These are phyloP conservation scores for Gymnothorax reevesii DNA, from an alignment of 2,797 vertebrate species.

Conservation along the genomic window DNA sequence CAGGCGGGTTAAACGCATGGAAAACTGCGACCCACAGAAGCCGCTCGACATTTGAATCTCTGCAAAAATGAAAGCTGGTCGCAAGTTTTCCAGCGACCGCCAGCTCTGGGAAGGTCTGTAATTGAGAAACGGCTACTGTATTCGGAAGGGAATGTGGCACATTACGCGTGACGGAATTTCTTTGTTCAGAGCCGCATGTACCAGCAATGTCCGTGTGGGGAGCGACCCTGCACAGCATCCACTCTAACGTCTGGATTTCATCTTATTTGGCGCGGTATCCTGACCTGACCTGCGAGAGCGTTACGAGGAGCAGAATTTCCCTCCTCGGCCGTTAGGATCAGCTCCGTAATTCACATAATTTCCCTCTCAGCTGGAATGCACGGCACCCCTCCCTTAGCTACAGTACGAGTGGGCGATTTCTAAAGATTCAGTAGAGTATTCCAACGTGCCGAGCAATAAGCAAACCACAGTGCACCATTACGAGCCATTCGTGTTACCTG, in stretches of 20 bases:
- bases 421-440: neutral
- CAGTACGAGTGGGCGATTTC: neutral
- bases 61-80: too few species aligned
- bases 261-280: neutral
- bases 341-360: neutral
- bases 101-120: too few species aligned
- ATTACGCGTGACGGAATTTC: neutral
- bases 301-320: neutral
- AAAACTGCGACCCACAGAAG: too few species aligned
- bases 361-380: neutral
- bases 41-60: too few species aligned
- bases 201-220: neutral
- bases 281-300: neutral
- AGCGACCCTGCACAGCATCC: neutral
- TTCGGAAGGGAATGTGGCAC: too few species aligned
- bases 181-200: neutral
- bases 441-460: neutral
- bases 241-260: neutral
- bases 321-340: neutral
- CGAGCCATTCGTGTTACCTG: neutral
- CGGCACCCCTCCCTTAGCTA: neutral
- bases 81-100: too few species aligned
- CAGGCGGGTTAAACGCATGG: too few species aligned
- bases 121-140: too few species aligned
- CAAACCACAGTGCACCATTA: neutral